These are phyloP conservation scores for Temnothorax longispinosus DNA, from an alignment of 1,140 invertebrate species.

Conservation along the genomic window DNA sequence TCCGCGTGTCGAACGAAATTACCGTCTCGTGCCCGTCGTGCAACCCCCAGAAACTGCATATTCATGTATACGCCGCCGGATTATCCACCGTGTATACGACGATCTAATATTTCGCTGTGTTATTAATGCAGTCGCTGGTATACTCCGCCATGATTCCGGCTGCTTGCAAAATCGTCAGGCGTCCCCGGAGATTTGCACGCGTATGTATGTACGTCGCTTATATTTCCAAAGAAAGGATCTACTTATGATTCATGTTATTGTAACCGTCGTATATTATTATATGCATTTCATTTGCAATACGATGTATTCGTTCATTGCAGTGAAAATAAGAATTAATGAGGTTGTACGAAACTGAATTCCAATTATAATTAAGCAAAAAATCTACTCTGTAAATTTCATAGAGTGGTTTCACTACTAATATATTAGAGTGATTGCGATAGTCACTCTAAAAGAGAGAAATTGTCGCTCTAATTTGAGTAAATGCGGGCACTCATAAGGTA, in stretches of 20 bases:
- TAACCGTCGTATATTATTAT: not conserved
- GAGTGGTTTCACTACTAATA: too few species aligned
- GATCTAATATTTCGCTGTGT: constrained; percentile 39
- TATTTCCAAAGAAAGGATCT: constrained; percentile 21
- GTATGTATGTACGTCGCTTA: not conserved
- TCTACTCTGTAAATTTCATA: too few species aligned
- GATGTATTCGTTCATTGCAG: not conserved
- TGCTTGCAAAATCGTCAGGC: constrained; percentile 25
- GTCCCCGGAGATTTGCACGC: constrained; percentile 7
- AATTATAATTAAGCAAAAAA: not conserved
- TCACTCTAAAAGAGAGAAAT: too few species aligned
- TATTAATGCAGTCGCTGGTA: constrained; percentile 63
- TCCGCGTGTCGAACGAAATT: constrained; percentile 63
- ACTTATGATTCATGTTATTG: constrained; percentile 14
- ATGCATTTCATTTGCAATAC: not conserved
- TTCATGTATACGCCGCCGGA: constrained; percentile 48
- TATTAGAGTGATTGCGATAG: too few species aligned
- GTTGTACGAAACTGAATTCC: not conserved
- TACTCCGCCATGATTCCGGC: constrained; percentile 43
- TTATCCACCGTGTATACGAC: constrained; percentile 45
- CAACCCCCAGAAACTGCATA: constrained; percentile 56
- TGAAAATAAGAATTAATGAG: not conserved
- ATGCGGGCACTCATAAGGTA: too few species aligned
- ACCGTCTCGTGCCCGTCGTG: constrained; percentile 27
- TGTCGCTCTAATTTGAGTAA: too few species aligned